Percentiles rank a stretch among this genome's conserved stretches.
Evolutionary conservation across 2,888 invertebrate species (phyloP).

Genomic region (Lymantria monacha): DNA sequence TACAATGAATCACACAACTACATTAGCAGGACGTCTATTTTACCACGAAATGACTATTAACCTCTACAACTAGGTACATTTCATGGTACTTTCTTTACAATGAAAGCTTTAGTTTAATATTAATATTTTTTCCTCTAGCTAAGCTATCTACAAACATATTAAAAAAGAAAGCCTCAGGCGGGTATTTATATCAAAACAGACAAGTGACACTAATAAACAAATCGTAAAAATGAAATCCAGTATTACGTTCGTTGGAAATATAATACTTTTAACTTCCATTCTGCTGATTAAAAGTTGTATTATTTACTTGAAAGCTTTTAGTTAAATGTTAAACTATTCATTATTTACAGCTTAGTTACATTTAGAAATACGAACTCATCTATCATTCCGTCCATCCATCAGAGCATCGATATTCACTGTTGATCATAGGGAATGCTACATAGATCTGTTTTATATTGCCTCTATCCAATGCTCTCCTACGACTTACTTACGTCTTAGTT

Average conservation of each 20-base stretch:
- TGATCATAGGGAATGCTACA: no score
- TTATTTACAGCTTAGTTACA: neutral
- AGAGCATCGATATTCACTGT: no score
- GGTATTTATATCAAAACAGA: conserved; percentile 22
- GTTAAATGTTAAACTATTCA: neutral
- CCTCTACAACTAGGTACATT: no score
- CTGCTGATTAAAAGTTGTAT: conserved; percentile 20
- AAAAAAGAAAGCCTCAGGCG: conserved; percentile 8
- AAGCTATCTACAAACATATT: conserved; percentile 2
- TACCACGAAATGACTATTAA: no score
- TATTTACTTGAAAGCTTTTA: conserved; percentile 12
- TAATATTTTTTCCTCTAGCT: neutral
- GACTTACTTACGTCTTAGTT: no score
- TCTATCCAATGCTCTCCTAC: no score
- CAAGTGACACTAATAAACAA: conserved; percentile 19
- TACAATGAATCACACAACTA: no score
- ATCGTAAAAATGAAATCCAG: conserved; percentile 19
- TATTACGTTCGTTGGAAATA: conserved; percentile 19
- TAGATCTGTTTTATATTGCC: no score
- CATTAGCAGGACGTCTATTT: no score
- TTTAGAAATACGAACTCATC: conserved; percentile 1
- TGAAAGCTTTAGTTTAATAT: neutral
- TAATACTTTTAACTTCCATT: conserved; percentile 23
- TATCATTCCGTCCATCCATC: no score
- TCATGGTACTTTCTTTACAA: neutral